Base-by-base conservation (phyloP, 2,113 vertebrate species). In the Notarius lentiginosus region DNA sequence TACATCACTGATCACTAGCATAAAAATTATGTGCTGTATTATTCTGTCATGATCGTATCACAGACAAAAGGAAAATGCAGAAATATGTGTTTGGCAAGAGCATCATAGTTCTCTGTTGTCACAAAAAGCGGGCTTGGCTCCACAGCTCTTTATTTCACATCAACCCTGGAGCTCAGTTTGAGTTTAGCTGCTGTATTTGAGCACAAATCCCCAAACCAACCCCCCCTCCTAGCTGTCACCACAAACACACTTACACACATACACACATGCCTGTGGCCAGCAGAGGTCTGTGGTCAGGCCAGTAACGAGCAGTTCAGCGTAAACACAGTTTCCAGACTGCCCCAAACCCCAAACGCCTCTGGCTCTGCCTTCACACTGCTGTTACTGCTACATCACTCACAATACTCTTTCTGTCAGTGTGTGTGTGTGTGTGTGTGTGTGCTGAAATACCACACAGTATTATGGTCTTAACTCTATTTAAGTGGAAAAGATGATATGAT, bases 261-360 rank as follows among this genome's bases (percentile, higher is more conserved):
- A 90, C 88, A 91, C 92, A 91, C 92, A 94, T 94, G 92, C 95
- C 92, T 95, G 95, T 94, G 94, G 94, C 92, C 90, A 90, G 90
- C 91, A 92, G 93, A 88, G 93, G 91, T 92, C 92, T 95, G 94
- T 94, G 94, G 94, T 94, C 91, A 88, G 89, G 89, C 93, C 91
- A 94, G 93, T 94, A 93, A 94, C 92, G 92, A 94, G 93, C 91
- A 89, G 89, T 93, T 91, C 91, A 82, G 87, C 89, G 91, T 91
- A 91, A 91, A 91, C 89, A 92, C 89, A 92, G 92, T 94, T 95
- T 95, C 94, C 92, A 91, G 90, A 93, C 94, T 94, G 92, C 91
- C 93, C 93, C 91, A 92, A 94, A 88, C 87, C 84, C 87, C 85
- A 87, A 81, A 90, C 73, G 77, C 87, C 87, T 88, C 82, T 70